Evolutionary conservation across 2,888 invertebrate species (phyloP).

Genomic region (Baccha elongata): DNA sequence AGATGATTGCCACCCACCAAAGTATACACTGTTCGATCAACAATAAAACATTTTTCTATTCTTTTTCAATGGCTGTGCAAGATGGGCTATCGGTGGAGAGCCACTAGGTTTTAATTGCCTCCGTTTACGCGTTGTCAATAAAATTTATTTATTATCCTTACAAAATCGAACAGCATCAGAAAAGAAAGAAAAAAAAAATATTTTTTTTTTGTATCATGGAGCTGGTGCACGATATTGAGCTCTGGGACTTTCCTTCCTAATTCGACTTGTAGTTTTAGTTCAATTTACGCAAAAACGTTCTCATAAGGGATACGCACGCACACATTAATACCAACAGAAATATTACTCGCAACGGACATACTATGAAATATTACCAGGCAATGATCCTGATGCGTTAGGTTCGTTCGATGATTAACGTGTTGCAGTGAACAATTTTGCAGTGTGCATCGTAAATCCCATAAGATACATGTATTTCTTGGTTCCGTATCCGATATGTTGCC

Average conservation of each 20-base stretch:
- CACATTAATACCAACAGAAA: neutral
- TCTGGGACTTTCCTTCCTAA: conserved; percentile 43
- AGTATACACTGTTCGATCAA: neutral
- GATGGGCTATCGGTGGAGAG: conserved; percentile 31
- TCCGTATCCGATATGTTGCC: conserved; percentile 35
- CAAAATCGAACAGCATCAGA: conserved; percentile 8
- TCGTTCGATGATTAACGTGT: conserved; percentile 69
- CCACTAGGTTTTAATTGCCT: conserved; percentile 65
- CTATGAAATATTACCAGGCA: conserved; percentile 62
- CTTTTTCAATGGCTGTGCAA: neutral
- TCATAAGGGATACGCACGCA: neutral
- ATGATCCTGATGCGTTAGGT: conserved; percentile 65
- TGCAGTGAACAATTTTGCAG: conserved; percentile 63
- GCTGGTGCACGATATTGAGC: conserved; percentile 13
- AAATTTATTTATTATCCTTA: conserved; percentile 62
- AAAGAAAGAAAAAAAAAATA: neutral
- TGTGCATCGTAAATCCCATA: conserved; percentile 59
- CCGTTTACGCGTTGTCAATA: conserved; percentile 67
- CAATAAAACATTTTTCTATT: conserved; percentile 39
- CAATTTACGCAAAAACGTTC: neutral
- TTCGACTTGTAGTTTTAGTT: conserved; percentile 25
- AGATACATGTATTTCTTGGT: conserved; percentile 51
- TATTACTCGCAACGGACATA: conserved; percentile 29
- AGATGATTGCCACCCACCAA: conserved; percentile 35
- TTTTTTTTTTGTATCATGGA: neutral